These are phyloP conservation scores for Pentalonia nigronervosa DNA, from an alignment of 1,140 invertebrate genomes.

Conservation along the genomic window DNA sequence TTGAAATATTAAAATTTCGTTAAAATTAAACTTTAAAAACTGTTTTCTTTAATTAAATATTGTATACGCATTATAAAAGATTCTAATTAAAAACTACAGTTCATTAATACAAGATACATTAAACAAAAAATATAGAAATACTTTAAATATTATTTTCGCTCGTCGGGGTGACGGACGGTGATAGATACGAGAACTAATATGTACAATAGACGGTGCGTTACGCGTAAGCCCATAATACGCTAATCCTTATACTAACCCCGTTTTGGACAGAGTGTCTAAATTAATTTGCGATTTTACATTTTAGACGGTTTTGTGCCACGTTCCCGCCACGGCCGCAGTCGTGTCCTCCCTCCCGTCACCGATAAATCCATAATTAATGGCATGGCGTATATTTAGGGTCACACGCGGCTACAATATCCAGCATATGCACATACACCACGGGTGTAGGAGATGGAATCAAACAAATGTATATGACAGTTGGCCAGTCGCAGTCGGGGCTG, in stretches of 20 bases:
- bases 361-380: slow-evolving; percentile 40
- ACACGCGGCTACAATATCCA: neutral
- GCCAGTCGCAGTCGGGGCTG: neutral
- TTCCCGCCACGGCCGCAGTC: neutral
- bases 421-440: neutral
- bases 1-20: neutral
- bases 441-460: neutral
- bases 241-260: slow-evolving; percentile 23
- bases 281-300: slow-evolving; percentile 43
- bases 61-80: neutral
- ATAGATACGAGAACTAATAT: slow-evolving; percentile 10
- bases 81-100: neutral
- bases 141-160: neutral
- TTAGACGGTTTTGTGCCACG: neutral
- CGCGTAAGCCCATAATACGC: neutral
- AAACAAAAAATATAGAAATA: neutral
- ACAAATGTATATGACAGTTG: neutral
- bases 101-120: neutral
- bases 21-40: neutral
- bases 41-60: neutral
- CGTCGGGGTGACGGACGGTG: neutral
- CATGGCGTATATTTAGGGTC: neutral
- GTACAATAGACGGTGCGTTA: neutral
- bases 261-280: slow-evolving; percentile 8
- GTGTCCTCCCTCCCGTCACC: neutral